Conservation (phyloP, 2,888 invertebrate species). For the Timema podura region DNA sequence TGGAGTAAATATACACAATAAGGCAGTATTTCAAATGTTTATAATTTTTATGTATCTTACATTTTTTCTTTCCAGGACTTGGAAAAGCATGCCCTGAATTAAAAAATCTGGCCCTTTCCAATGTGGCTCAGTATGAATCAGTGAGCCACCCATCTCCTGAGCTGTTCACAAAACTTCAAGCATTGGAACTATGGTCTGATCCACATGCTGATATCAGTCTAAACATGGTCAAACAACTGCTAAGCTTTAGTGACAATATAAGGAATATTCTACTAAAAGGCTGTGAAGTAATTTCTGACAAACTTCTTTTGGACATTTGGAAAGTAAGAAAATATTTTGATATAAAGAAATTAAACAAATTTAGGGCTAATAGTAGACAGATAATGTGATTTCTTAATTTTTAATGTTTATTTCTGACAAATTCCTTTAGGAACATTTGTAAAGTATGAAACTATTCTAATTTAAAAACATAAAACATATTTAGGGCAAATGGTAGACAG, state of each 20-base stretch:
- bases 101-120: constrained; percentile 40
- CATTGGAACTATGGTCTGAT: constrained; percentile 40
- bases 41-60: no score
- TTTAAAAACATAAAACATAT: no score
- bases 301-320: constrained; percentile 37
- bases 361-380: no score
- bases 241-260: constrained; percentile 35
- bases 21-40: no score
- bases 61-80: constrained; percentile 36
- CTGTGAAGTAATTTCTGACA: constrained; percentile 36
- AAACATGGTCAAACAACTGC: constrained; percentile 37
- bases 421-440: no score
- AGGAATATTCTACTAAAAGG: constrained; percentile 40
- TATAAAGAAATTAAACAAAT: no score
- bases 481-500: no score
- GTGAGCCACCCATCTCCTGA: constrained; percentile 25
- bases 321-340: no score
- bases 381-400: no score
- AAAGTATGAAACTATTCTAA: no score
- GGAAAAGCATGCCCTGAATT: constrained; percentile 40
- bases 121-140: constrained; percentile 34
- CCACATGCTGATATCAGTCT: constrained; percentile 34
- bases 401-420: no score
- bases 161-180: constrained; percentile 35
- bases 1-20: no score